Conservation (phyloP, 2,797 vertebrate genomes). For the Alfaro cultratus region DNA sequence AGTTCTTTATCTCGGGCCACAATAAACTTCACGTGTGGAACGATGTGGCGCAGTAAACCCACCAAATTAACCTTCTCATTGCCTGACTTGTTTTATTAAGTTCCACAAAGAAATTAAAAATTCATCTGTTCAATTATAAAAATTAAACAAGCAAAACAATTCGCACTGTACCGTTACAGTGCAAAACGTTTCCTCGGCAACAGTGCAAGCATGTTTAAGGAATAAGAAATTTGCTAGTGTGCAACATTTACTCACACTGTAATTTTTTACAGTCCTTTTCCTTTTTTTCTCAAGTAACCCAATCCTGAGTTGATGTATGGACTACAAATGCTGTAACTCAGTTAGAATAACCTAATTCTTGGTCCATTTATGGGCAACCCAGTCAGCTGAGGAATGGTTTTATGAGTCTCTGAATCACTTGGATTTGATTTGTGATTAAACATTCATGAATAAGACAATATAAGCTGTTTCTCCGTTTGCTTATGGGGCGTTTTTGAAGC, state of each 20-base stretch:
- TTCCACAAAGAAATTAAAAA: neutral
- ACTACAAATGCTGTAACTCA: conserved; percentile 37
- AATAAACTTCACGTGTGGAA: conserved; percentile 22
- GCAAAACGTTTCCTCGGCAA: neutral
- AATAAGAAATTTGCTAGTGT: conserved; percentile 6
- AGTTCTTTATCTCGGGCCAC: conserved; percentile 8
- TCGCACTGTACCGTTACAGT: neutral
- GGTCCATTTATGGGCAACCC: conserved; percentile 28
- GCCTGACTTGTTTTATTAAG: neutral
- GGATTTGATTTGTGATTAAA: conserved; percentile 48
- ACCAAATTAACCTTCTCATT: neutral
- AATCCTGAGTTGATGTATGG: conserved; percentile 19
- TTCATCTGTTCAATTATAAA: neutral
- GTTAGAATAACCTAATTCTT: conserved; percentile 39
- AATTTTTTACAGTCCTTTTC: neutral
- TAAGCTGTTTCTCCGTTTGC: conserved; percentile 29
- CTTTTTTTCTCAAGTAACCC: conserved; percentile 9
- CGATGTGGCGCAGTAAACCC: conserved; percentile 7
- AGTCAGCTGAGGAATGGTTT: conserved; percentile 34
- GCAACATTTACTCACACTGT: conserved; percentile 6
- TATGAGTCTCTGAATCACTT: conserved; percentile 38
- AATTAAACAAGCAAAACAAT: neutral
- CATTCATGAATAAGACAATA: conserved; percentile 47
- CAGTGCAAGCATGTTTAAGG: neutral
- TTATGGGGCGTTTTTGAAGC: conserved; percentile 20